These are phyloP conservation scores for Hoplias malabaricus DNA, from an alignment of 2,113 vertebrate genomes.

Conservation along the genomic window DNA sequence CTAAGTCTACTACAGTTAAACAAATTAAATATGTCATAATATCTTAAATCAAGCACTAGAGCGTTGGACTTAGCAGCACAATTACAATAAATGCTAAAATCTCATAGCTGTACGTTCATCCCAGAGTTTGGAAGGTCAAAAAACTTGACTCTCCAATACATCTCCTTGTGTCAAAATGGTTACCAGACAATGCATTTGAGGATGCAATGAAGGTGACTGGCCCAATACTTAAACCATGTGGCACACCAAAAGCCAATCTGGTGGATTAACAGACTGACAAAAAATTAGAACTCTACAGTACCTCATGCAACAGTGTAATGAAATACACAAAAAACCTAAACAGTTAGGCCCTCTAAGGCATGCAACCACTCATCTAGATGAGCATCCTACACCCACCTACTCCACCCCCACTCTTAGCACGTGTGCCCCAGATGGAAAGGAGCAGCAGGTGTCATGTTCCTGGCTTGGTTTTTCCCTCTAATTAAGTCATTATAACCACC, in stretches of 20 bases:
- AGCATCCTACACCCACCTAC: neutral
- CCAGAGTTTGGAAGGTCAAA: neutral
- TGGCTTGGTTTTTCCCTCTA: constrained; percentile 61
- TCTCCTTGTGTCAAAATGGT: neutral
- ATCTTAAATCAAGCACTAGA: too few species aligned
- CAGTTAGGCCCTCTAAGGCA: neutral
- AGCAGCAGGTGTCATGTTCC: constrained; percentile 41
- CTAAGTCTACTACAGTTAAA: neutral
- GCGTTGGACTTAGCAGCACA: too few species aligned
- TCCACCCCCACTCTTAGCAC: neutral
- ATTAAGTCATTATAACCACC: constrained; percentile 59
- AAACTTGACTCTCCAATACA: neutral
- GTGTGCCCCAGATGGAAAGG: constrained; percentile 30
- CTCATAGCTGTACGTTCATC: neutral
- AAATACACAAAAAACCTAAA: neutral
- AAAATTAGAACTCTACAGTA: neutral
- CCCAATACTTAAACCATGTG: neutral
- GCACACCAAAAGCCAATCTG: neutral
- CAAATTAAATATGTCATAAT: too few species aligned
- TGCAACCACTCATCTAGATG: neutral
- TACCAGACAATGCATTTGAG: neutral
- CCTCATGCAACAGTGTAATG: neutral
- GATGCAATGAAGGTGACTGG: neutral
- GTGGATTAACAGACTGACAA: neutral
- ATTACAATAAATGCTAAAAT: too few species aligned